Evolutionary conservation across 2,113 vertebrate genomes (phyloP), one percentile per base, ranked within the genome.

Genomic region (Leucopsar rothschildi): DNA sequence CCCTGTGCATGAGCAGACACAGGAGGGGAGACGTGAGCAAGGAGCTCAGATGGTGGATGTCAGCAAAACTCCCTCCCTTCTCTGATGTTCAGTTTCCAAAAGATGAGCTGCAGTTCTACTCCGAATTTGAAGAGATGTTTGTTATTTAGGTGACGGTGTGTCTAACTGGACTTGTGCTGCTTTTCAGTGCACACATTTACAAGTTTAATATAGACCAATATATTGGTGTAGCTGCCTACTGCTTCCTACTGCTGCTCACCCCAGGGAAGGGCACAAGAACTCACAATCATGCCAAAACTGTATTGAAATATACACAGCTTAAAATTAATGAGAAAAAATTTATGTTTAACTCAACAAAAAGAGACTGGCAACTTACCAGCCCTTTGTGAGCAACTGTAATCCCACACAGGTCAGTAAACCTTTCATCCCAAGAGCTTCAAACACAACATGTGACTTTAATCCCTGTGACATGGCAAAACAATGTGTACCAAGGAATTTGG

Each of bases 381-480:
- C 31, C 37, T 84, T 70, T 86, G 39, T 40, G 56, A 81, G 47
- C 12, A 3, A 21, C 17, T n/a, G 27, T 52, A 18, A 15, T 16
- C 47, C 31, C 72, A 40, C 23, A 35, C 2, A 72, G 50, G 50
- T 49, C 39, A 77, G 18, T 29, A 40, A 86, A 11, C 39, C 29
- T 90, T 90, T 88, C 66, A 76, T 55, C 70, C 42, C 12, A 1
- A 68, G 70, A 72, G 12, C 50, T 88, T 83, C 81, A 63, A 70
- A 84, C 21, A 42, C 35, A 52, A 28, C n/a, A 73, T 68, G 50
- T 83, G 86, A 83, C 52, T 91, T 86, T 83, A 88, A 96, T 82
- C 68, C 64, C 39, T 61, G 28, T 45, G 87, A 73, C 39, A 24
- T 5, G 27, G 50, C 68, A 89, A 39, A 86, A 88, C 55, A 93